Base-by-base conservation (phyloP, 1,140 invertebrate species). In the Eupristina koningsbergeri region DNA sequence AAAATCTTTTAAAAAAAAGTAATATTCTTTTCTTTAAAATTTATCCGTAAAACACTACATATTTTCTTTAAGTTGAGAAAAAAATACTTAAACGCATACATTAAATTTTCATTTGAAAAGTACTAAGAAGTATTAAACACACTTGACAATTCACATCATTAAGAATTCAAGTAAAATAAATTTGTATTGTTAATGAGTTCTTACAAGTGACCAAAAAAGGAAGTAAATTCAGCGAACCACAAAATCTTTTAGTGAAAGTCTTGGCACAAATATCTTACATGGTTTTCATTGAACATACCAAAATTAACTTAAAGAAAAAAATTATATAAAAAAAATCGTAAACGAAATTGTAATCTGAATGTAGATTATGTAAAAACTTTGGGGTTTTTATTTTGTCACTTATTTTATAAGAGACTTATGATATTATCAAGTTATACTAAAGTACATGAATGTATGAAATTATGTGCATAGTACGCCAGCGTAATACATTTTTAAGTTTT, bases 391-490 rank as follows among this genome's bases (percentile, higher is more conserved):
- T 29, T 69, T 81, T 73, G 47, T 81, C 69, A 73, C 50, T 81
- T 81, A 58, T 81, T 80, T 19, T n/a, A 80, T 80, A 80, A 80
- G 45, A 69, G 78, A 80, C 78, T 50, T 50, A 80, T 39, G n/a
- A 50, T 69, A 5, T 80, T 47, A 39, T 45, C 26, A 22, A 71
- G 36, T 29, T 69, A 81, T 50, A 45, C 39, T 15, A 5, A 31
- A 22, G n/a, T 61, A 74, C 53, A n/a, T 73, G 29, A 36, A 31
- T 29, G 58, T n/a, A 22, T 36, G 9, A 58, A 71, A 58, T 58
- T 19, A 76, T 58, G 74, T 58, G 45, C 19, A 76, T 76, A 29
- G 26, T 53, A 36, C 50, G 47, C 47, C 67, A 71, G 67, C 39
- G 39, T 41, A 71, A 71, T 26, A n/a, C 39, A 71, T 71, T 67